Percentiles rank a stretch among this genome's conserved stretches.
phyloP scores from a whole-genome alignment of 2,113 vertebrate genomes.

The Centropristis striata region DNA sequence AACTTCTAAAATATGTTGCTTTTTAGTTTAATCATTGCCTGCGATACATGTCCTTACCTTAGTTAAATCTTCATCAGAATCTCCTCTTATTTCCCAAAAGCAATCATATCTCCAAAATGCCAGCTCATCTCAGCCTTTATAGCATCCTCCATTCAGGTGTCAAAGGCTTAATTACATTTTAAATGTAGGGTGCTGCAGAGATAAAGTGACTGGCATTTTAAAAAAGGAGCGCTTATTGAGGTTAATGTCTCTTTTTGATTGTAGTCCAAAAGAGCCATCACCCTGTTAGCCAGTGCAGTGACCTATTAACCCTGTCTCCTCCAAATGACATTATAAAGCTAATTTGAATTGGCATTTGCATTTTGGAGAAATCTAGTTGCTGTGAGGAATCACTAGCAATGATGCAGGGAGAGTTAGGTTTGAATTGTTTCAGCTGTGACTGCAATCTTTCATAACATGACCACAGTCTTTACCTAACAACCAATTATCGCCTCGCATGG shows the following conservation, averaged over 20 bases:
- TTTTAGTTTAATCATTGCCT: neutral
- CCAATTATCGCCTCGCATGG: too few relatives aligned
- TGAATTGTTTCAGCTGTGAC: neutral
- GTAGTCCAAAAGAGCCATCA: conserved; percentile 32
- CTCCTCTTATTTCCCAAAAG: neutral
- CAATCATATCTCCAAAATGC: conserved; percentile 28
- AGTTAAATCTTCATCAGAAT: neutral
- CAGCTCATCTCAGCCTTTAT: conserved; percentile 30
- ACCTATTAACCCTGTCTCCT: conserved; percentile 9
- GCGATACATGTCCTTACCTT: neutral
- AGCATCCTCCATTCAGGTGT: conserved; percentile 44
- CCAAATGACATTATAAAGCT: neutral
- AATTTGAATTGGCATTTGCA: neutral
- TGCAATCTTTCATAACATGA: neutral
- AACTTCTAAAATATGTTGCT: neutral
- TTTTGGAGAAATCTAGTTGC: neutral
- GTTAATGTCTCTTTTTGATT: conserved; percentile 59
- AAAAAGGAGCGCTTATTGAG: conserved; percentile 38
- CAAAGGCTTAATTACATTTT: conserved; percentile 52
- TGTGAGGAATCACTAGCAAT: neutral
- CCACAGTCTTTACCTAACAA: too few relatives aligned
- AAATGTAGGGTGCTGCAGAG: conserved; percentile 31
- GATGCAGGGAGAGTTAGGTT: neutral
- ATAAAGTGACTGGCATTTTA: conserved; percentile 30
- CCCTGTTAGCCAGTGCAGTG: conserved; percentile 31